Base-by-base conservation (phyloP, 1,140 invertebrate species). In the Bradysia coprophila region DNA sequence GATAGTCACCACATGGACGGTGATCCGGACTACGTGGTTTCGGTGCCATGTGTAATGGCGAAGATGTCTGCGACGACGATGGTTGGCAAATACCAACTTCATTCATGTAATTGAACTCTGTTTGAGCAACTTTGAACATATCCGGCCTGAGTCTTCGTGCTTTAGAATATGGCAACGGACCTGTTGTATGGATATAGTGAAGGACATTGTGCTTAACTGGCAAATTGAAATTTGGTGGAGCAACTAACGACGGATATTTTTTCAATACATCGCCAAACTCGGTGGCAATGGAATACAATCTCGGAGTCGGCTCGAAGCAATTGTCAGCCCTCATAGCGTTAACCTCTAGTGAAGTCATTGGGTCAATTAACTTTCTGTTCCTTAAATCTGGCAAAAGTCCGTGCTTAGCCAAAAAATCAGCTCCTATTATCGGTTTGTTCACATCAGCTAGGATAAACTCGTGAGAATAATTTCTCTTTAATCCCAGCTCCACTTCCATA, bases 1-100 rank as follows among this genome's bases (percentile, higher is more conserved):
- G 44, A 44, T 68, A 72, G 43, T 71, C 67, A 0, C 64, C 62
- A 43, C 61, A 65, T 1, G 61, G 55, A n/a, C 67, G 44, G 52
- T 54, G 64, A 0, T 49, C 46, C 3, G 56, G 55, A n/a, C n/a
- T n/a, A 44, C 52, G 47, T 21, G 53, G 51, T 43, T 71, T 70
- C 2, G 53, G 52, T 2, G 57, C 57, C 36, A 66, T 46, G 33
- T 62, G 54, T 15, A 63, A 38, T 15, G 62, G 57, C 11, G 47
- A 53, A 1, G 65, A 48, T 37, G 36, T 43, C 4, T 43, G 33
- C 37, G 43, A 49, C 21, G 49, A 47, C 1, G 56, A 62, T 4
- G 51, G 56, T 37, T 55, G 44, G 15, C 48, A 43, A 22, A 53
- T 49, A 39, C 54, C 54, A 20, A n/a, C n/a, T n/a, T n/a, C n/a